Conservation (phyloP, 2,797 vertebrate genomes). For the Lepidocolaptes lacrymiger region DNA sequence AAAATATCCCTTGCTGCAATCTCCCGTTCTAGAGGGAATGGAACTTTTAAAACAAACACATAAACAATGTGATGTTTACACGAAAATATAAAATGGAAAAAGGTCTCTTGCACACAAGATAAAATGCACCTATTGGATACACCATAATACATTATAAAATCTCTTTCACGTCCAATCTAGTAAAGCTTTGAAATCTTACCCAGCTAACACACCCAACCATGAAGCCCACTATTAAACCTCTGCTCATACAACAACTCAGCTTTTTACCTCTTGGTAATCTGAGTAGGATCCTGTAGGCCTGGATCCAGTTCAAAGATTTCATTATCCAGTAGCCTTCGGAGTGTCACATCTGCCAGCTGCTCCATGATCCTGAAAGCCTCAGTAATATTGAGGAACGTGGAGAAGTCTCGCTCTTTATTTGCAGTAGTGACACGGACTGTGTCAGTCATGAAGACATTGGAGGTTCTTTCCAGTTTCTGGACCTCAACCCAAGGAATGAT, state of each 20-base stretch:
- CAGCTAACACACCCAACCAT: background rate
- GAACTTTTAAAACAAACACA: background rate
- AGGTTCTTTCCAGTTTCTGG: conserved; percentile 89
- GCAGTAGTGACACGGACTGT: conserved; percentile 86
- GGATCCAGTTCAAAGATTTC: conserved; percentile 90
- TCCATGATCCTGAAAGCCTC: conserved; percentile 90
- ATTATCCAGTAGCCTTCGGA: conserved; percentile 92
- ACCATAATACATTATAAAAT: background rate
- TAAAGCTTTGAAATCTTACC: background rate
- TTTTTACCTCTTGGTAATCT: conserved; percentile 91
- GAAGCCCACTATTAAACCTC: background rate
- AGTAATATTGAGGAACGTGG: conserved; percentile 91
- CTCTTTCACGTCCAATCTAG: background rate
- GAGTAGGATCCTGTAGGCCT: conserved; percentile 87
- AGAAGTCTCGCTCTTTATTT: conserved; percentile 90
- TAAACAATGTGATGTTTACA: background rate
- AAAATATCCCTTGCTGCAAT: background rate
- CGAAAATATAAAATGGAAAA: background rate
- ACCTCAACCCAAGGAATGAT: conserved; percentile 93
- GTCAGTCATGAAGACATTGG: conserved; percentile 88
- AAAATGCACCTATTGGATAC: background rate
- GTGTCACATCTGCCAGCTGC: conserved; percentile 92
- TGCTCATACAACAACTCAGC: background rate
- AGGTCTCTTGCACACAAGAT: background rate
- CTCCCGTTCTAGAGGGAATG: background rate